phyloP scores from a whole-genome alignment of 2,113 vertebrate genomes.

The Sceloporus tristichus region DNA sequence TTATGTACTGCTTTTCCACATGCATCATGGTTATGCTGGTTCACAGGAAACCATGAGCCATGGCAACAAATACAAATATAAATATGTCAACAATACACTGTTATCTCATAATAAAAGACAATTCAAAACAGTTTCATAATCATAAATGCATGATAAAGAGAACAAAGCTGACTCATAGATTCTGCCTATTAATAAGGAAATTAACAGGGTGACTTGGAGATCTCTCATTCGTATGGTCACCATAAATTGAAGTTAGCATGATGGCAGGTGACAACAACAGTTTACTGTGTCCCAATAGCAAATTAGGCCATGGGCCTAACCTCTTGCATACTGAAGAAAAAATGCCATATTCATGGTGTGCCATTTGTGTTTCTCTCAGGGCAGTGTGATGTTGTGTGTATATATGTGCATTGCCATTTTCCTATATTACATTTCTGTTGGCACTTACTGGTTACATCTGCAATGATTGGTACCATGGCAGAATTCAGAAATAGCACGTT shows the following conservation, averaged over 20 bases:
- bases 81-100: not conserved
- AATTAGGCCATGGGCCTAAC: not conserved
- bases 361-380: not conserved
- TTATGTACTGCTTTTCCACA: not conserved
- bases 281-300: not conserved
- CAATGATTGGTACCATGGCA: too few relatives aligned
- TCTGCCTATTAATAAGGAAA: not conserved
- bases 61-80: not conserved
- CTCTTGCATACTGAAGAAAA: not conserved
- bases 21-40: not conserved
- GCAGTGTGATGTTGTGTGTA: not conserved
- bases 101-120: not conserved
- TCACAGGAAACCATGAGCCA: not conserved
- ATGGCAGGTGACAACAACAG: too few relatives aligned
- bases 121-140: not conserved
- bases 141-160: not conserved
- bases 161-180: not conserved
- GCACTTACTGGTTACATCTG: too few relatives aligned
- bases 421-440: too few relatives aligned
- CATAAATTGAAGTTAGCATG: too few relatives aligned
- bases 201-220: too few relatives aligned
- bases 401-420: too few relatives aligned
- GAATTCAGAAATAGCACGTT: too few relatives aligned
- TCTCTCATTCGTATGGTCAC: too few relatives aligned
- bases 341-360: not conserved